Percentiles rank a stretch among this genome's conserved stretches.
phyloP scores from a whole-genome alignment of 2,797 vertebrate species.

The Chelon labrosus region DNA sequence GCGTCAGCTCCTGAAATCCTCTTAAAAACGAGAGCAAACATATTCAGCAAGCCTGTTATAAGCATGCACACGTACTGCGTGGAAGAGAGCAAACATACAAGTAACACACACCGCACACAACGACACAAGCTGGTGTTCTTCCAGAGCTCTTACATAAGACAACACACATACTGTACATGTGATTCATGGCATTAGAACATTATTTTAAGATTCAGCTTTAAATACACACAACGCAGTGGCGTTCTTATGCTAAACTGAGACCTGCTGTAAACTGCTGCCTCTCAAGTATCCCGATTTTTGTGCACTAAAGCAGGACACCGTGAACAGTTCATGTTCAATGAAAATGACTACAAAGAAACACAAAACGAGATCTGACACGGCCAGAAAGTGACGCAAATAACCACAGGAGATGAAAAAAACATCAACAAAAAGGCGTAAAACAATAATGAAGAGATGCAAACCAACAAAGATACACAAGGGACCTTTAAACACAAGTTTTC shows the following conservation, averaged over 20 bases:
- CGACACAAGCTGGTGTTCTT: background rate
- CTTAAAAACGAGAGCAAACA: conserved; percentile 8
- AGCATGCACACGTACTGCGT: background rate
- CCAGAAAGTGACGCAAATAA: no score
- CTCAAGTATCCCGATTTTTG: no score
- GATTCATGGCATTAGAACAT: conserved; percentile 31
- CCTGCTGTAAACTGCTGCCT: background rate
- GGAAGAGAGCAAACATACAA: background rate
- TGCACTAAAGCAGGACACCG: no score
- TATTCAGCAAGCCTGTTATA: conserved; percentile 7
- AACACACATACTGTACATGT: background rate
- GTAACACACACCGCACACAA: background rate
- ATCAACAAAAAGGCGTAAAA: no score
- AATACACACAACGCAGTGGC: conserved; percentile 6
- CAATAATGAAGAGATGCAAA: no score
- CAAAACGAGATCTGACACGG: background rate
- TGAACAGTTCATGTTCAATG: no score
- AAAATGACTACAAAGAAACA: no score
- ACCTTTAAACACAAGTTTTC: no score
- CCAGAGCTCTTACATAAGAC: background rate
- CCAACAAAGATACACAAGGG: no score
- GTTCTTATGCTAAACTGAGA: background rate
- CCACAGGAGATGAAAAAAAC: no score
- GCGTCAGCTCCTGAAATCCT: conserved; percentile 27
- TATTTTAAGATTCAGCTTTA: conserved; percentile 14